These are phyloP conservation scores for Pachliopta kotzebuea DNA, from an alignment of 2,888 invertebrate species.

Conservation along the genomic window DNA sequence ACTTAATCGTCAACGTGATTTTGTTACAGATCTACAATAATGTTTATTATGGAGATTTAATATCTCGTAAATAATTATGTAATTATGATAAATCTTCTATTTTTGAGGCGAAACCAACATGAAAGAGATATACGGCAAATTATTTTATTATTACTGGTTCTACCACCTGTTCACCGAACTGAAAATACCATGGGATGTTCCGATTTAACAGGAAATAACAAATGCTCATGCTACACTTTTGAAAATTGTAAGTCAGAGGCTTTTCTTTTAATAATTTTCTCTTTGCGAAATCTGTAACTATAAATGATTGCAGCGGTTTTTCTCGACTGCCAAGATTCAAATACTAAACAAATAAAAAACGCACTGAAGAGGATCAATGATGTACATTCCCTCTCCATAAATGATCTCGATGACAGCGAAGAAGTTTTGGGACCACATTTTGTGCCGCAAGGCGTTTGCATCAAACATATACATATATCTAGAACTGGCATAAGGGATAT, in stretches of 20 bases:
- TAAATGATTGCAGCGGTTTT: slow-evolving; percentile 82
- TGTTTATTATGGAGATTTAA: slow-evolving; percentile 52
- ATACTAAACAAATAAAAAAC: slow-evolving; percentile 85
- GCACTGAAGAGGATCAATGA: slow-evolving; percentile 85
- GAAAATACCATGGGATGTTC: slow-evolving; percentile 83
- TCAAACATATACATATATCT: slow-evolving; percentile 89
- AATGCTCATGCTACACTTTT: slow-evolving; percentile 94
- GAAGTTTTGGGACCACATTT: slow-evolving; percentile 87
- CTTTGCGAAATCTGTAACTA: slow-evolving; percentile 1
- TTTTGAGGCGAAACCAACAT: slow-evolving; percentile 61
- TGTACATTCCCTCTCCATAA: slow-evolving; percentile 92
- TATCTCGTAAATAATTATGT: slow-evolving; percentile 62
- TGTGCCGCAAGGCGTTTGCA: slow-evolving; percentile 86
- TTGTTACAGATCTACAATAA: slow-evolving; percentile 51
- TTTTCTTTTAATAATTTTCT: slow-evolving; percentile 1
- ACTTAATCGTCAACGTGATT: neutral
- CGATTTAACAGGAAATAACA: slow-evolving; percentile 85
- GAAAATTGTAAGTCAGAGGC: slow-evolving; percentile 85
- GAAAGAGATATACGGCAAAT: slow-evolving; percentile 63
- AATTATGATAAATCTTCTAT: slow-evolving; percentile 73
- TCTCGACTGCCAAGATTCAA: slow-evolving; percentile 92
- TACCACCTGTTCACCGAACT: slow-evolving; percentile 72
- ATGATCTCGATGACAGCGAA: slow-evolving; percentile 91
- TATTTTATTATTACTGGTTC: slow-evolving; percentile 67
- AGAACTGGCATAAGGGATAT: slow-evolving; percentile 86